A percentile compares a stretch with the other conserved stretches of the same genome.
These are phyloP conservation scores for Phocides pigmalion DNA, from an alignment of 1,140 invertebrate species.

Conservation along the genomic window DNA sequence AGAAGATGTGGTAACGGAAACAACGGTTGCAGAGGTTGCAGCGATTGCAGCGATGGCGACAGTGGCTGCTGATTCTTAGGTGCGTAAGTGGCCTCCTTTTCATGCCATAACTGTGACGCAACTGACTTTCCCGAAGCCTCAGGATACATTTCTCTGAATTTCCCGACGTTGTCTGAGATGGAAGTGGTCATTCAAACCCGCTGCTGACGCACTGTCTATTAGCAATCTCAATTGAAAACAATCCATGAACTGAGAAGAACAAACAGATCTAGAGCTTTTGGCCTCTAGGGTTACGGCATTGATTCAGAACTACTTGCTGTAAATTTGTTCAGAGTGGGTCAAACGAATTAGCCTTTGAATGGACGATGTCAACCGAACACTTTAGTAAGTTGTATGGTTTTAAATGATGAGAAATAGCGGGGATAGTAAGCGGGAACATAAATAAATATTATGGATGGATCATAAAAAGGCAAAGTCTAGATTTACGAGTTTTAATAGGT, in stretches of 20 bases:
- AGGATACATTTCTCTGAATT: too few relatives aligned
- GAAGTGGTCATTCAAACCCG: too few relatives aligned
- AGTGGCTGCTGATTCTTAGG: too few relatives aligned
- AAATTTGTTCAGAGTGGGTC: constrained; percentile 27
- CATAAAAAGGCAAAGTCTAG: background rate
- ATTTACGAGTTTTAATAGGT: too few relatives aligned
- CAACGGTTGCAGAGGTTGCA: too few relatives aligned
- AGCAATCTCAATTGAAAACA: constrained; percentile 20
- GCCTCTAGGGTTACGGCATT: background rate
- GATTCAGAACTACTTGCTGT: constrained; percentile 20
- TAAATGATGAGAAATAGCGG: constrained; percentile 12
- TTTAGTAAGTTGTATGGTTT: constrained; percentile 15
- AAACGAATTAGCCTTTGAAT: constrained; percentile 45
- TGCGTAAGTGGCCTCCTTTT: too few relatives aligned
- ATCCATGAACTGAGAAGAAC: background rate
- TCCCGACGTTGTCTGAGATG: too few relatives aligned
- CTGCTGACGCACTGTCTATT: too few relatives aligned
- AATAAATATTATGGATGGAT: background rate
- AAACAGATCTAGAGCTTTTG: background rate
- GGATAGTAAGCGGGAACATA: background rate
- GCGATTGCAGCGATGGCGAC: too few relatives aligned
- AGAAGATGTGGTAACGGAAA: too few relatives aligned
- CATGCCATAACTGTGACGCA: too few relatives aligned
- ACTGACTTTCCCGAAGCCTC: too few relatives aligned
- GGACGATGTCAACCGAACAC: constrained; percentile 39